Conservation (phyloP, 2,888 invertebrate species). For the Noctua comes region DNA sequence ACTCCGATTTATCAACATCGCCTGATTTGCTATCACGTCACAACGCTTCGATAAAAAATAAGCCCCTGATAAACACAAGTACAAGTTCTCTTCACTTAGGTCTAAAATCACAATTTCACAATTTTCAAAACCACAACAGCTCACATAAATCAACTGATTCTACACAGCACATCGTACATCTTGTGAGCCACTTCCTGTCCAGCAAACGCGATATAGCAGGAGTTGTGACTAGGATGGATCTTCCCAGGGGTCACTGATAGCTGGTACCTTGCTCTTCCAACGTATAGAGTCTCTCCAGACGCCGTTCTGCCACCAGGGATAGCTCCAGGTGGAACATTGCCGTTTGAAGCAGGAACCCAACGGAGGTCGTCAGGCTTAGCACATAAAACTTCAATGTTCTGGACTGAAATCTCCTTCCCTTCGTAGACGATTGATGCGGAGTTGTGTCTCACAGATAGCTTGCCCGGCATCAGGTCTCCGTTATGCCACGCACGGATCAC, state of each 20-base stretch:
- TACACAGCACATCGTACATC: constrained; percentile 85
- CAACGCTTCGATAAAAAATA: constrained; percentile 13
- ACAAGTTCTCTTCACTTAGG: constrained; percentile 19
- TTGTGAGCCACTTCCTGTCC: constrained; percentile 84
- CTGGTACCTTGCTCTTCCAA: constrained; percentile 90
- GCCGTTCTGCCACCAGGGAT: constrained; percentile 88
- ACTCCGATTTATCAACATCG: constrained; percentile 14
- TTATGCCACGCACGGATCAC: constrained; percentile 86
- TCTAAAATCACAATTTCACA: constrained; percentile 41
- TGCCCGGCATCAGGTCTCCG: constrained; percentile 87
- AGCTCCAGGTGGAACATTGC: constrained; percentile 89
- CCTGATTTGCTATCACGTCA: neutral
- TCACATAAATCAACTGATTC: constrained; percentile 75
- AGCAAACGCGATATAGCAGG: constrained; percentile 84
- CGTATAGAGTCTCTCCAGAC: constrained; percentile 87
- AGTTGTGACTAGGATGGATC: constrained; percentile 85
- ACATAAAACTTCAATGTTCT: constrained; percentile 86
- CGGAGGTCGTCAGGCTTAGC: constrained; percentile 80
- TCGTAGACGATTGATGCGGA: constrained; percentile 83
- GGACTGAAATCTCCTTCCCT: constrained; percentile 85
- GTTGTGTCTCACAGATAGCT: constrained; percentile 85
- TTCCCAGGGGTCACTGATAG: constrained; percentile 91
- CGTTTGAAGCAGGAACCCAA: constrained; percentile 90
- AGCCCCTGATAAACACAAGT: constrained; percentile 18
- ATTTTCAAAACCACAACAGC: constrained; percentile 11